Evolutionary conservation across 2,797 vertebrate species (phyloP), one percentile per base, ranked within the genome.

Genomic region (Sebastes flavidus): DNA sequence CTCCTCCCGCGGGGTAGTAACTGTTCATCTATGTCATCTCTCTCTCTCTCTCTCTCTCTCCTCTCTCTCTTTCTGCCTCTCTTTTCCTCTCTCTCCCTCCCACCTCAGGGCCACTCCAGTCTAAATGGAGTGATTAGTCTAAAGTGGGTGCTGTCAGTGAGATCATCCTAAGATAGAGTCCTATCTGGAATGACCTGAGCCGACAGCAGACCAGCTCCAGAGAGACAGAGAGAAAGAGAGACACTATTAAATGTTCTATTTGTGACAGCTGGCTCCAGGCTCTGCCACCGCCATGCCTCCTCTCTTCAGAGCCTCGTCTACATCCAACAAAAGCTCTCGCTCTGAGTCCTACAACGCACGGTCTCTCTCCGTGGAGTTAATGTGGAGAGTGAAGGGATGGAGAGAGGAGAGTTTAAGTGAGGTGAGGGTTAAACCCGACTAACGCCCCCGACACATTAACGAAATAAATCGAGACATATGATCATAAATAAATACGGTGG

Each of bases 71-170:
- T 20, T 52, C 46, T 52, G 46, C 46, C 46, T 81, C 32, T 67
- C 34, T 65, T 32, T 38, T 10, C 73, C 30, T 59, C 78, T 77
- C 36, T 80, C 71, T 67, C 80, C 81, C 88, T 89, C 91, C 88
- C 89, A 90, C 93, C 92, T 89, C 90, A 88, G 93, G 94, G 92
- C 92, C 93, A 93, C 92, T 95, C 92, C 93, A 93, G 91, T 93
- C 90, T 94, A 95, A 94, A 95, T 92, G 92, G 91, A 94, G 92
- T 94, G 93, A 95, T 94, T 94, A 95, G 93, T 92, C 92, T 94
- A 95, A 94, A 94, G 93, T 94, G 93, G 93, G 93, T 92, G 92
- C 93, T 95, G 94, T 94, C 94, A 95, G 85, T 87, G 90, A 94
- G 94, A 95, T 94, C 93, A 95, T 93, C 91, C 92, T 80, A 89